Evolutionary conservation across 2,113 vertebrate genomes (phyloP).

Genomic region (Eretmochelys imbricata): DNA sequence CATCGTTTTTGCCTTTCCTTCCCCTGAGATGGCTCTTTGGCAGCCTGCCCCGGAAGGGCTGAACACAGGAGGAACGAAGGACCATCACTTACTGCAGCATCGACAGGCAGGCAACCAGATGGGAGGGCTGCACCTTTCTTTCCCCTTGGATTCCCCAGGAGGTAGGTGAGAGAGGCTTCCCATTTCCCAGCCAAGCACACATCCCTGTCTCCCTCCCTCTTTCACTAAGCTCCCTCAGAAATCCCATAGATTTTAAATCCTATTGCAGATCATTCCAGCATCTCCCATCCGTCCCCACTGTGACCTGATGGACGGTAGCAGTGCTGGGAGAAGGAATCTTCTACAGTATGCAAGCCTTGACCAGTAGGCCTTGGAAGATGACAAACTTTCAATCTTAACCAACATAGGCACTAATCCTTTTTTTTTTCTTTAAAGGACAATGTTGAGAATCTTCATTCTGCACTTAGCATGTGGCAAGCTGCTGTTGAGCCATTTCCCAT

Average conservation of each 20-base stretch:
- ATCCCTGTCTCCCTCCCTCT: background rate
- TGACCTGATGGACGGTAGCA: constrained; percentile 2
- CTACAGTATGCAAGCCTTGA: constrained; percentile 35
- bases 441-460: constrained; percentile 62
- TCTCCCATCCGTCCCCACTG: background rate
- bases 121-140: background rate
- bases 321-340: background rate
- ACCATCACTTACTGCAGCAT: background rate
- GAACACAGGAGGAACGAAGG: rapidly evolving
- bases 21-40: constrained; percentile 1
- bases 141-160: background rate
- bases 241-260: background rate
- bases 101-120: background rate
- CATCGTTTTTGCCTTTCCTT: background rate
- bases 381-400: background rate
- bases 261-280: background rate
- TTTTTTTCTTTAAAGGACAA: constrained; percentile 14
- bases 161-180: background rate
- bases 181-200: background rate
- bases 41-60: background rate
- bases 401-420: constrained; percentile 11
- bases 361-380: constrained; percentile 31
- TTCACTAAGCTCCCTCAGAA: background rate
- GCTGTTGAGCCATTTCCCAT: constrained; percentile 30
- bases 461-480: constrained; percentile 52